Base-by-base conservation (phyloP, 2,113 vertebrate genomes). In the Bungarus multicinctus region DNA sequence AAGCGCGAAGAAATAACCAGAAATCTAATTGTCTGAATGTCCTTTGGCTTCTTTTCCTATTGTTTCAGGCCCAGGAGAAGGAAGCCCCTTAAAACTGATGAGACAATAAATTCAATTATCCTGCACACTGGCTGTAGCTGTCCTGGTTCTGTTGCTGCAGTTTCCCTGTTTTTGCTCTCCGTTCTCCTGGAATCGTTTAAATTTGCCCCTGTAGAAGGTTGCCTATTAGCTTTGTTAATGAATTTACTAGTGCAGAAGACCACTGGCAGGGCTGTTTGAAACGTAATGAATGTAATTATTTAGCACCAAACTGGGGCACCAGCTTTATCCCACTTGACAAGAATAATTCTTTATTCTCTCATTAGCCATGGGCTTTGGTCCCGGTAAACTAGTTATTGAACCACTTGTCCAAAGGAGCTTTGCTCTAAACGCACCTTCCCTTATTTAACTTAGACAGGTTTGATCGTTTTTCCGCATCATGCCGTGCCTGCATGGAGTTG, bases 331-430 rank as follows among this genome's bases (percentile, higher is more conserved):
- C 94, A 94, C 95, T 97, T 97, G 98, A 98, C 98, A 98, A 96
- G 97, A 96, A 97, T 97, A 97, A 98, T 98, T 98, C 97, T 98
- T 98, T 97, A 97, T 97, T 97, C 96, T 97, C 97, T 98, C 96
- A 97, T 97, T 97, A 98, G 97, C 97, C 96, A 95, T 96, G 95
- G 96, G 97, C 96, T 95, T 97, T 96, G 96, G 97, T 97, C 96
- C 97, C 96, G 90, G 97, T 97, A 98, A 98, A 98, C 97, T 97
- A 97, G 97, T 98, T 98, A 98, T 97, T 97, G 98, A 98, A 97
- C 97, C 96, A 96, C 96, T 97, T 97, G 95, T 97, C 98, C 97
- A 97, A 97, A 90, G 96, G 94, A 97, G 96, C 97, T 96, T 97
- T 96, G 69, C 96, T 98, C 96, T 97, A 96, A 97, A 97, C 95